These are phyloP conservation scores for Holacanthella duospinosa DNA, from an alignment of 2,888 invertebrate genomes.

Conservation along the genomic window DNA sequence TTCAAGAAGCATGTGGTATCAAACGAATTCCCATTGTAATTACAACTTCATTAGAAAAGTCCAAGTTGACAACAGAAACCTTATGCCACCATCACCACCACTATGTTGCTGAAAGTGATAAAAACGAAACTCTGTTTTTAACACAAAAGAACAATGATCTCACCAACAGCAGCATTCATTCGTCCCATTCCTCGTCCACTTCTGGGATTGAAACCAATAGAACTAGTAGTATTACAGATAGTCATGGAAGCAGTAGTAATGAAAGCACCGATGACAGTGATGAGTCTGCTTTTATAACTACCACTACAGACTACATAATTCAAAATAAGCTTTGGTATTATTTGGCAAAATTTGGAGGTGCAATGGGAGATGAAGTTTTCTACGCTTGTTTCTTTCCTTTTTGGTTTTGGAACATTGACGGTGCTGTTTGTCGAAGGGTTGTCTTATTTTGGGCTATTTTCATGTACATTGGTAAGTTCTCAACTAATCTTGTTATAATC, in stretches of 20 bases:
- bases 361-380: slow-evolving; percentile 80
- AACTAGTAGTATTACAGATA: not conserved
- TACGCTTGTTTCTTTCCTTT: slow-evolving; percentile 85
- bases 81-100: no score
- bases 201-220: not conserved
- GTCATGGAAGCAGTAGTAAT: slow-evolving; percentile 20
- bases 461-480: slow-evolving; percentile 69
- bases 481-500: no score
- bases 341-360: slow-evolving; percentile 71
- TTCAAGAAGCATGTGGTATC: slow-evolving; percentile 71
- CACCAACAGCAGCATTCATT: not conserved
- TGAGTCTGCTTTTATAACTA: slow-evolving; percentile 42
- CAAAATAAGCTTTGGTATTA: slow-evolving; percentile 72
- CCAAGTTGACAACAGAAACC: no score
- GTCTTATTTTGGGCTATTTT: slow-evolving; percentile 69
- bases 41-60: not conserved
- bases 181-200: no score
- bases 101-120: not conserved
- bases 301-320: slow-evolving; percentile 41
- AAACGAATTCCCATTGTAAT: slow-evolving; percentile 33
- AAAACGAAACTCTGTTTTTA: not conserved
- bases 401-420: slow-evolving; percentile 90
- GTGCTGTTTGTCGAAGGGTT: slow-evolving; percentile 69
- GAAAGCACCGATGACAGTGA: slow-evolving; percentile 45
- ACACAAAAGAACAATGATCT: not conserved